A percentile compares a stretch with the other conserved stretches of the same genome.
These are phyloP conservation scores for Dynastes grantii DNA, from an alignment of 2,888 invertebrate genomes.

Conservation along the genomic window DNA sequence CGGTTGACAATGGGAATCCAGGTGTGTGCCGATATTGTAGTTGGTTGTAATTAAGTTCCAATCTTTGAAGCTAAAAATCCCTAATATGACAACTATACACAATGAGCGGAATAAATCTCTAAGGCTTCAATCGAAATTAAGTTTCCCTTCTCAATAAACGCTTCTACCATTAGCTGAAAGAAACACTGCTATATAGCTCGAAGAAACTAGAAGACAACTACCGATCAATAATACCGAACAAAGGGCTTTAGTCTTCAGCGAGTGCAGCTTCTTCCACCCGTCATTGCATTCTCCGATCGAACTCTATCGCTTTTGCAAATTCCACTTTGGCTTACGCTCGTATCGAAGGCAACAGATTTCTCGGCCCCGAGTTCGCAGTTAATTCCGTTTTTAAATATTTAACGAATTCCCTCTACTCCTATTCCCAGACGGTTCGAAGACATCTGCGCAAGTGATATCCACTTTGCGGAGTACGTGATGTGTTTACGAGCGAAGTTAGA, in stretches of 20 bases:
- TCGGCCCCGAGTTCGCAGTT: conserved; percentile 18
- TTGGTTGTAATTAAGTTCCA: too few species aligned
- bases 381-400: conserved; percentile 42
- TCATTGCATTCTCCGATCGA: background rate
- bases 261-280: background rate
- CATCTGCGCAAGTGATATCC: conserved; percentile 42
- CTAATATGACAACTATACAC: too few species aligned
- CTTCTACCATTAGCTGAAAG: too few species aligned
- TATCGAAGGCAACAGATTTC: conserved; percentile 17
- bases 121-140: too few species aligned
- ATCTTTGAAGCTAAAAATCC: too few species aligned
- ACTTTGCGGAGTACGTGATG: conserved; percentile 38
- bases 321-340: background rate
- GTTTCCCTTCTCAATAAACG: too few species aligned
- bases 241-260: background rate
- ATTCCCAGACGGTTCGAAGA: conserved; percentile 33
- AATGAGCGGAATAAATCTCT: too few species aligned
- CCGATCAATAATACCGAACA: background rate
- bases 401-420: conserved; percentile 7
- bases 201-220: background rate
- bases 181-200: background rate
- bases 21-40: too few species aligned
- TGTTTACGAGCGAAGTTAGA: conserved; percentile 37
- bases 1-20: too few species aligned
- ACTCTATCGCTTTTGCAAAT: background rate